Conservation (phyloP, 2,113 vertebrate species). For the Gyps fulvus region DNA sequence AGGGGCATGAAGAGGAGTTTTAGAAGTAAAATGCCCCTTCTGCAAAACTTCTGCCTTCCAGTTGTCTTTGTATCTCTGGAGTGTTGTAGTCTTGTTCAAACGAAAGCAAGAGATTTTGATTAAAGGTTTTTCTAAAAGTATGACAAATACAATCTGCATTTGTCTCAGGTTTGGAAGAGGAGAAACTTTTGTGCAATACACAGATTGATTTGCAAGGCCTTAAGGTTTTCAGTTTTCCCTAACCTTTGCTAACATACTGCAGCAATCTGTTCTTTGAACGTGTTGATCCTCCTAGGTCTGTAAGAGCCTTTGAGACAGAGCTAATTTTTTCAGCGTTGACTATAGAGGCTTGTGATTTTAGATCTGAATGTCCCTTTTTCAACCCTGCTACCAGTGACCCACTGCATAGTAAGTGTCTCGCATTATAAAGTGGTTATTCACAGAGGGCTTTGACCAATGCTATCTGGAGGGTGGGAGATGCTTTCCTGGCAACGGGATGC, state of each 20-base stretch:
- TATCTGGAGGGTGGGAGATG: slow-evolving; percentile 39
- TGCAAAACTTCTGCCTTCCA: neutral
- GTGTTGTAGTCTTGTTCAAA: neutral
- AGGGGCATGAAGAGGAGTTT: neutral
- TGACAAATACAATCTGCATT: fast-evolving
- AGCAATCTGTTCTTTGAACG: neutral
- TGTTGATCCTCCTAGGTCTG: neutral
- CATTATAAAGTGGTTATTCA: slow-evolving; percentile 61
- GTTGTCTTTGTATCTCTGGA: neutral
- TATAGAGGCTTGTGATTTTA: slow-evolving; percentile 17
- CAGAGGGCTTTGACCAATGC: neutral
- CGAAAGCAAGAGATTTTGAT: neutral
- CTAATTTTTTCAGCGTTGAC: neutral
- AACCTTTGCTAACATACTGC: neutral
- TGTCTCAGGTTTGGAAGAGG: neutral
- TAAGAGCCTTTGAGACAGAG: slow-evolving; percentile 25
- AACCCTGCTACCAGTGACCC: slow-evolving; percentile 51
- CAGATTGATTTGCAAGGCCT: neutral
- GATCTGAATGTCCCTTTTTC: slow-evolving; percentile 52
- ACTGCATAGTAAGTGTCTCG: slow-evolving; percentile 7
- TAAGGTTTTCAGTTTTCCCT: neutral
- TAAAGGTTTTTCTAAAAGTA: neutral
- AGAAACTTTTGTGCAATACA: neutral
- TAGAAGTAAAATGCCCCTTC: neutral
- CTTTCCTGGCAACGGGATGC: slow-evolving; percentile 9